Evolutionary conservation across 2,888 invertebrate genomes (phyloP).

Genomic region (Meteorus colon): DNA sequence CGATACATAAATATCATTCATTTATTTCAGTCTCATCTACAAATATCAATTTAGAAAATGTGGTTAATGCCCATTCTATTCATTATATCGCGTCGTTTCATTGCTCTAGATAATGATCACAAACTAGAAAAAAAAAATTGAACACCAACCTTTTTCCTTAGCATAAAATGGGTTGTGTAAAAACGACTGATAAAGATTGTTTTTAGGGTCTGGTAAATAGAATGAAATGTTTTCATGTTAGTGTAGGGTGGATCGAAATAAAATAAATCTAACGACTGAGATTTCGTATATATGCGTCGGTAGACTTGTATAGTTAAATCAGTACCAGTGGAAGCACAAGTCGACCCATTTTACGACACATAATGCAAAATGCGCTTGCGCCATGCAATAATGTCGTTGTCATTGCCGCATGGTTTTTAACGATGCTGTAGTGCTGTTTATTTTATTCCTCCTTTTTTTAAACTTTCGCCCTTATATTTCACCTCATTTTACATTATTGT

Average conservation of each 20-base stretch:
- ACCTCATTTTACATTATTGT: conserved; percentile 12
- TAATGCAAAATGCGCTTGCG: conserved; percentile 14
- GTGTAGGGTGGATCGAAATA: not conserved
- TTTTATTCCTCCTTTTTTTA: not conserved
- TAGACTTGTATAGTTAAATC: not conserved
- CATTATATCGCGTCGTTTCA: no score
- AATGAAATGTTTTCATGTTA: no score
- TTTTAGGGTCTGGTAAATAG: no score
- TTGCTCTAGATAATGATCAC: no score
- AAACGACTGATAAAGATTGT: no score
- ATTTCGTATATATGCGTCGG: not conserved
- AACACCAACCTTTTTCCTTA: no score
- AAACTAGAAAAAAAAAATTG: no score
- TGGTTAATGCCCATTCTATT: no score
- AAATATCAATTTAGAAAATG: no score
- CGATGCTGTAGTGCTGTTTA: not conserved
- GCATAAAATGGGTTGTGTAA: no score
- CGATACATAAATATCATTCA: no score
- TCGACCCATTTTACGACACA: conserved; percentile 18
- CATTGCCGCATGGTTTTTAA: conserved; percentile 23
- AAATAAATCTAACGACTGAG: not conserved
- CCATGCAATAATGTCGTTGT: conserved; percentile 19
- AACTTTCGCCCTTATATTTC: not conserved
- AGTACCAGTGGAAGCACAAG: not conserved
- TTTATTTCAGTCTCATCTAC: no score